Conservation (phyloP, 2,797 vertebrate species). For the Chiloscyllium punctatum region DNA sequence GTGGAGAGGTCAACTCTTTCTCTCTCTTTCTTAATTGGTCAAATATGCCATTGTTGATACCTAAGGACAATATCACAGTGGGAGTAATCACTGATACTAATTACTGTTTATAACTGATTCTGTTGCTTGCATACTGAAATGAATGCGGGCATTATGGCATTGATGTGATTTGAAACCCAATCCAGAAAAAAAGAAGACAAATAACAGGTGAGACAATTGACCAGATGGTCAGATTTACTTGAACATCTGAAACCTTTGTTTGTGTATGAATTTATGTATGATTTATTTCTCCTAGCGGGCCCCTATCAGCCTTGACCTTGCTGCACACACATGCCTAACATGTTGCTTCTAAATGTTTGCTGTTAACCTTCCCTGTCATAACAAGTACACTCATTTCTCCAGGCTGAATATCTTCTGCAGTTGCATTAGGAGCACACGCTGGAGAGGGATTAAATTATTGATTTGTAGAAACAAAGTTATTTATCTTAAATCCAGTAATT, state of each 20-base stretch:
- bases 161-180: background rate
- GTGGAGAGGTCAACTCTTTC: background rate
- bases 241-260: conserved; percentile 30
- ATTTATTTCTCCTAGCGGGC: conserved; percentile 17
- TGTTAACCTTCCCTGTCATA: conserved; percentile 27
- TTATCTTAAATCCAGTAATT: background rate
- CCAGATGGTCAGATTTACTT: conserved; percentile 17
- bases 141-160: background rate
- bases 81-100: background rate
- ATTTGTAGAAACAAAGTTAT: background rate
- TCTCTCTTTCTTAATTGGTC: background rate
- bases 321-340: conserved; percentile 3
- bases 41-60: conserved; percentile 11
- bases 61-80: background rate
- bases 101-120: background rate
- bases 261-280: conserved; percentile 30
- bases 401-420: conserved; percentile 8
- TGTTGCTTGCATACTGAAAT: background rate
- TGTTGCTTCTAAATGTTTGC: conserved; percentile 25
- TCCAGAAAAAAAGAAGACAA: background rate
- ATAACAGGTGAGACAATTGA: background rate
- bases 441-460: background rate
- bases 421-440: background rate
- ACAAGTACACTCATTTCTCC: background rate
- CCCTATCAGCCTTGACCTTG: conserved; percentile 19